Evolutionary conservation across 1,140 invertebrate genomes (phyloP), one percentile per base, ranked within the genome.

Genomic region (Drosophila guanche): DNA sequence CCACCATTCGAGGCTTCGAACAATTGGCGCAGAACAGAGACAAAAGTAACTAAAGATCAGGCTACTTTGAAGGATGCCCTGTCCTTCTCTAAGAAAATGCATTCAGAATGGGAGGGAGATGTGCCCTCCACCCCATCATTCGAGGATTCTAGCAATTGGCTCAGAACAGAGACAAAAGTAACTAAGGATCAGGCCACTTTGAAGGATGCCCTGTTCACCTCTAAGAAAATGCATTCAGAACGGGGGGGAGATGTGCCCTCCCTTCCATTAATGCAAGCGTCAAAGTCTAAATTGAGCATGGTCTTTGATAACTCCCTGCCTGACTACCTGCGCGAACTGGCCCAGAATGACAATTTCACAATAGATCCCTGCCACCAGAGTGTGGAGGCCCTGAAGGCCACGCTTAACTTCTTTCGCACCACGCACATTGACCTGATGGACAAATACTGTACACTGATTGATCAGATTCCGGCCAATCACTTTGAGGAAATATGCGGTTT

Each of bases 401-500:
- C 61, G 1, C 61, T 83, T 0, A 51, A 48, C 0, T 63, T 77
- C 20, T 91, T 79, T 12, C 88, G 81, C 59, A 55, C 51, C 8
- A 83, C 68, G 5, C 85, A 91, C 27, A 46, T 81, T 1, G 85
- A 91, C 16, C 53, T 91, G 4, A 81, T 91, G 76, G 90, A 91
- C 48, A 90, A 90, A 50, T 91, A 89, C 42, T 91, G 88, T 14
- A 63, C 69, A 6, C 67, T 91, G 16, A 79, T 91, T 40, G 90
- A 91, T 57, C 89, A 90, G 56, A 83, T 91, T 43, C 90, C 90
- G 1, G 71, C 75, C 3, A 74, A 76, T 16, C 83, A 76, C 41
- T 91, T 91, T 8, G 84, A 76, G 54, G 58, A 71, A 37, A 86
- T 91, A 7, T 53, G 52, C 3, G 90, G 90, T 0, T 90, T 90